These are phyloP conservation scores for Camponotus fellah DNA, from an alignment of 2,888 invertebrate genomes.

Conservation along the genomic window DNA sequence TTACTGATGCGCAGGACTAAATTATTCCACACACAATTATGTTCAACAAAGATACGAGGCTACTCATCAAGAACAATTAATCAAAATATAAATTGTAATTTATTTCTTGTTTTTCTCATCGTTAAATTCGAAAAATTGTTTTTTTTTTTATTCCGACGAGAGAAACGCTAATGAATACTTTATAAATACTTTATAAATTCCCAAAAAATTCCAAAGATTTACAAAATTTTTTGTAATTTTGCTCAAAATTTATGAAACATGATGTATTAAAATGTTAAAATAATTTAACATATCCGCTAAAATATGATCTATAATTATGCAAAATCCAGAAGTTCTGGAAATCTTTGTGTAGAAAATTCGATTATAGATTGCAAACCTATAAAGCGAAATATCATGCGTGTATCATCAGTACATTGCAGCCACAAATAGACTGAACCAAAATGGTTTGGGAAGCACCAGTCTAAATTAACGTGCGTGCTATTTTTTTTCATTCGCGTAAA, in stretches of 20 bases:
- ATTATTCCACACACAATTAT: constrained; percentile 19
- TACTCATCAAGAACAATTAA: constrained; percentile 10
- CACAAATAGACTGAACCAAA: constrained; percentile 25
- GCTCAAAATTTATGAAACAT: background rate
- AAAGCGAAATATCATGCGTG: constrained; percentile 37
- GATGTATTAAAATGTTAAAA: background rate
- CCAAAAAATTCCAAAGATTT: background rate
- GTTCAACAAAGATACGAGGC: background rate
- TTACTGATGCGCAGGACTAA: constrained; percentile 13
- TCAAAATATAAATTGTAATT: constrained; percentile 4
- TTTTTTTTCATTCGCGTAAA: constrained; percentile 30
- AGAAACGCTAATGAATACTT: background rate
- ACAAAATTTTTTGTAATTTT: background rate
- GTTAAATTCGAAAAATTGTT: background rate
- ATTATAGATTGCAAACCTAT: background rate
- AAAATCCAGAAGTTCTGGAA: background rate
- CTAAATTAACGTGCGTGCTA: constrained; percentile 43
- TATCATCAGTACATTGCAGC: constrained; percentile 19
- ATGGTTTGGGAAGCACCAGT: constrained; percentile 31
- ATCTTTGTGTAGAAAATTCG: background rate
- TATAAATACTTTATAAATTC: background rate
- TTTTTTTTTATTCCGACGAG: background rate
- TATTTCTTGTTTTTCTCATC: background rate
- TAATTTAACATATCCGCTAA: background rate
- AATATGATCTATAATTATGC: background rate